These are phyloP conservation scores for Bemisia tabaci DNA, from an alignment of 1,140 invertebrate species.

Conservation along the genomic window DNA sequence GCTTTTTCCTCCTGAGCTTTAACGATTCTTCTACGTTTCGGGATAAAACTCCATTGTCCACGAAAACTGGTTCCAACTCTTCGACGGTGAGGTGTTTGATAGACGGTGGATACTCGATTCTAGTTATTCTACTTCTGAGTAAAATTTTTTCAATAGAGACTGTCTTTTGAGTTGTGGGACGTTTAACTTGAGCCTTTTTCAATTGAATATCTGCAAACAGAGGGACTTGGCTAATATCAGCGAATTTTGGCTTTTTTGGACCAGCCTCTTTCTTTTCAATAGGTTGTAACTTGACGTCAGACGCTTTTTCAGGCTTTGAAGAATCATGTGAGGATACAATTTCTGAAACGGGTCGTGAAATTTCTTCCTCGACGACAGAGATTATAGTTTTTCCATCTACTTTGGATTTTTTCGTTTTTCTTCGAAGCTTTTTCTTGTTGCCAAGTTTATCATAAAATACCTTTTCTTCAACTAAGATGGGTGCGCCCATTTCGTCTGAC, in stretches of 20 bases:
- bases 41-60: conserved; percentile 47
- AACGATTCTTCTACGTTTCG: conserved; percentile 52
- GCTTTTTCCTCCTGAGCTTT: conserved; percentile 43
- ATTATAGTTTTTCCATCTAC: background rate
- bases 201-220: conserved; percentile 47
- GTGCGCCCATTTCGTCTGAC: background rate
- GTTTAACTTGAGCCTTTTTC: conserved; percentile 38
- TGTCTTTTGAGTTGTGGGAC: conserved; percentile 35
- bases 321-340: no score
- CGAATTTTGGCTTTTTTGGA: conserved; percentile 23
- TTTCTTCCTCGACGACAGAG: background rate
- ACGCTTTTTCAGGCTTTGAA: background rate
- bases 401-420: background rate
- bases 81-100: conserved; percentile 10
- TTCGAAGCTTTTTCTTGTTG: background rate
- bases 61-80: conserved; percentile 14
- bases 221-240: conserved; percentile 32
- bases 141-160: conserved; percentile 44
- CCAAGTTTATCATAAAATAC: background rate
- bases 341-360: background rate
- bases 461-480: background rate
- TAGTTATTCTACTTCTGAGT: conserved; percentile 46
- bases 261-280: background rate
- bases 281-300: background rate
- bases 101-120: conserved; percentile 34